phyloP scores from a whole-genome alignment of 2,888 invertebrate species.

The Lasiommata megera region DNA sequence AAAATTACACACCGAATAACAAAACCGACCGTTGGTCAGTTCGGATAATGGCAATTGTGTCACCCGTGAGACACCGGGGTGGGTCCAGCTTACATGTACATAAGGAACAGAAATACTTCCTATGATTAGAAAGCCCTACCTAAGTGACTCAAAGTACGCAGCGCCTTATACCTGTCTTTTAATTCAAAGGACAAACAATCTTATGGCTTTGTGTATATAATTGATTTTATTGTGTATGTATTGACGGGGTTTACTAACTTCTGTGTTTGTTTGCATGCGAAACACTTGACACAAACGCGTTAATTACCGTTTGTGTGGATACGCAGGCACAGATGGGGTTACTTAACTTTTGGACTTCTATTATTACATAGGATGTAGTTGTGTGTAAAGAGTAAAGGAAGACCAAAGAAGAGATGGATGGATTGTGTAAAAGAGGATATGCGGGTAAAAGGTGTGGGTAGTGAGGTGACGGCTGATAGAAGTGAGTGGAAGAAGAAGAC shows the following conservation, averaged over 20 bases:
- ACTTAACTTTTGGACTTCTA: background rate
- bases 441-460: too few species aligned
- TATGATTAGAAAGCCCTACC: background rate
- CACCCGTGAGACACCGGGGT: too few species aligned
- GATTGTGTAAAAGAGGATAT: too few species aligned
- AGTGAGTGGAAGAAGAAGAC: too few species aligned
- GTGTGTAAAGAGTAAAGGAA: too few species aligned
- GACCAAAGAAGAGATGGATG: too few species aligned
- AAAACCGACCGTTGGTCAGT: too few species aligned
- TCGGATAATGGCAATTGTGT: too few species aligned
- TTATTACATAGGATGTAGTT: background rate
- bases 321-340: background rate
- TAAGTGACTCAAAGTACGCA: background rate
- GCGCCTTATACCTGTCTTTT: background rate
- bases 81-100: too few species aligned
- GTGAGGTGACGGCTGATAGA: too few species aligned
- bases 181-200: background rate
- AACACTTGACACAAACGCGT: slow-evolving; percentile 14
- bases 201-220: background rate
- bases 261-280: slow-evolving; percentile 6
- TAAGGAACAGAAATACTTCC: background rate
- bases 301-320: slow-evolving; percentile 19
- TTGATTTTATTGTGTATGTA: background rate
- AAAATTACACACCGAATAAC: too few species aligned
- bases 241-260: background rate